These are phyloP conservation scores for Pica pica DNA, from an alignment of 2,113 vertebrate species.

Conservation along the genomic window DNA sequence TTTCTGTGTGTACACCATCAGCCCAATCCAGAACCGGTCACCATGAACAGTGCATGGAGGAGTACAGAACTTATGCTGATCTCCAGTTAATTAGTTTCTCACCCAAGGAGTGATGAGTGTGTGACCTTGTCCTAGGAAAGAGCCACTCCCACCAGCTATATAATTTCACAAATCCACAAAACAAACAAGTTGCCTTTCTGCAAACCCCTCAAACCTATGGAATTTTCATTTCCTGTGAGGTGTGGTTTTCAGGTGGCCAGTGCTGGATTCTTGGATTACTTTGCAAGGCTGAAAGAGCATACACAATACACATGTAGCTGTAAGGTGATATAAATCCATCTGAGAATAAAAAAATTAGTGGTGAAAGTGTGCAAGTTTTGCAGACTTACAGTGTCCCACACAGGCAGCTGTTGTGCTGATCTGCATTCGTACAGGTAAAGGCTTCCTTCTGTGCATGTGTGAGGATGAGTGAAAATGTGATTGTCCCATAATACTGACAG, in stretches of 20 bases:
- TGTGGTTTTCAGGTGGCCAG: background rate
- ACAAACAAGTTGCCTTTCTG: background rate
- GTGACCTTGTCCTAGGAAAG: background rate
- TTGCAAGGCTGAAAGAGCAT: background rate
- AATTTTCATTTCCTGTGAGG: rapidly evolving
- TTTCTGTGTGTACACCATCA: background rate
- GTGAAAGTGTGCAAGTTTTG: background rate
- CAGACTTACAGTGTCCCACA: background rate
- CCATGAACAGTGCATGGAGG: background rate
- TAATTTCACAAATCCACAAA: background rate
- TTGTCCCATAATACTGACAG: background rate
- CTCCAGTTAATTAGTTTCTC: background rate
- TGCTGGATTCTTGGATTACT: background rate
- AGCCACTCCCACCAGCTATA: background rate
- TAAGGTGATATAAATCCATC: background rate
- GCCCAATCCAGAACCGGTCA: background rate
- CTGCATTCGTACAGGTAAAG: background rate
- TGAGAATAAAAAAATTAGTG: background rate
- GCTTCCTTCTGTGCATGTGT: background rate
- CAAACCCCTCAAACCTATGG: background rate
- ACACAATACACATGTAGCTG: background rate
- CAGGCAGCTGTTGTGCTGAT: background rate
- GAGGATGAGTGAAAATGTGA: background rate
- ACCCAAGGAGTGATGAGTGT: background rate
- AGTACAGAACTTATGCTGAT: background rate